A percentile compares a stretch with the other conserved stretches of the same genome.
phyloP scores from a whole-genome alignment of 2,888 invertebrate species.

The Caprella mutica region DNA sequence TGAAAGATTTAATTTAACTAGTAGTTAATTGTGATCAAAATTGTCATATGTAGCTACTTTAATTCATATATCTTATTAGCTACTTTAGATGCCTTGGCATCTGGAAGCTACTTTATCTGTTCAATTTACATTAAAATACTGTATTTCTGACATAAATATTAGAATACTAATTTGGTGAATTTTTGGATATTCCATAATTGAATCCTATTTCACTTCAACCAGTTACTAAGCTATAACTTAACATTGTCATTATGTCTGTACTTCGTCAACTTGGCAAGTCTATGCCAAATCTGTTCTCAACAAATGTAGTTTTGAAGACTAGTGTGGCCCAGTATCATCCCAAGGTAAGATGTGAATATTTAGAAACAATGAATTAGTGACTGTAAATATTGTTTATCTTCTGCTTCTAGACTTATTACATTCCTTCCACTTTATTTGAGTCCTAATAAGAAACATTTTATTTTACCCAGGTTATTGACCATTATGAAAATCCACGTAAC shows the following conservation, averaged over 20 bases:
- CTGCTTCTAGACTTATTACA: not conserved
- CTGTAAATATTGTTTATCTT: not conserved
- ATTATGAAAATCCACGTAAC: conserved; percentile 98
- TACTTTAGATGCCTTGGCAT: too few relatives aligned
- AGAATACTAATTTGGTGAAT: too few relatives aligned
- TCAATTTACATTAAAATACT: too few relatives aligned
- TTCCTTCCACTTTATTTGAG: not conserved
- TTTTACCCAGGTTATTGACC: conserved; percentile 75
- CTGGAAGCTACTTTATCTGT: too few relatives aligned
- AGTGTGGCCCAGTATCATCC: not conserved
- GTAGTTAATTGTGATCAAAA: too few relatives aligned
- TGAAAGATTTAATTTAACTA: too few relatives aligned
- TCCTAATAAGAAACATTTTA: not conserved
- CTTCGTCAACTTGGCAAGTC: conserved; percentile 1
- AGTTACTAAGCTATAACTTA: too few relatives aligned
- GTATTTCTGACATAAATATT: too few relatives aligned
- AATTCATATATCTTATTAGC: too few relatives aligned
- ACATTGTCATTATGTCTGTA: not conserved
- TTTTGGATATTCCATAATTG: too few relatives aligned
- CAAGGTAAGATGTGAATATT: not conserved
- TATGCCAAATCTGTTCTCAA: not conserved
- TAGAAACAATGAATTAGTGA: not conserved
- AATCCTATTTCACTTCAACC: too few relatives aligned
- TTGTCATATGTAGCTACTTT: too few relatives aligned
- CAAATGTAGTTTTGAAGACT: not conserved